phyloP scores from a whole-genome alignment of 1,140 invertebrate species.

The Drosophila watanabei region DNA sequence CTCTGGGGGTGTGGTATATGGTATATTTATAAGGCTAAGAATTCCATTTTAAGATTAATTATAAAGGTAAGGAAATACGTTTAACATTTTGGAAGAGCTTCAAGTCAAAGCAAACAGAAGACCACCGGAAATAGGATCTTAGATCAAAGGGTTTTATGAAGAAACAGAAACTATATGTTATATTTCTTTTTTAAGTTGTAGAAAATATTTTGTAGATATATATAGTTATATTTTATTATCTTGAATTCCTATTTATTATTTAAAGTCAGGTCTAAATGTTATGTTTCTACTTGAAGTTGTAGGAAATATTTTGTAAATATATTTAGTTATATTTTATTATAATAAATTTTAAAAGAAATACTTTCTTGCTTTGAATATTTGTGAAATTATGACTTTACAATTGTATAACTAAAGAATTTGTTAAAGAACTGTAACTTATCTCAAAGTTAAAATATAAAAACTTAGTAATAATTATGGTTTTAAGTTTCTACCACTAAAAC shows the following conservation, averaged over 20 bases:
- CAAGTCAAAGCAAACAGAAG: conserved; percentile 1
- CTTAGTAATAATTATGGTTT: not conserved
- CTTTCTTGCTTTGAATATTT: not conserved
- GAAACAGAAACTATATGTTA: not conserved
- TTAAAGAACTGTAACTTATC: too few species aligned
- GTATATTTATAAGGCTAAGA: conserved; percentile 10
- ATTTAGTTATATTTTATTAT: too few species aligned
- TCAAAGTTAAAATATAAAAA: not conserved
- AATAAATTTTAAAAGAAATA: too few species aligned
- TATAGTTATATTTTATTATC: too few species aligned
- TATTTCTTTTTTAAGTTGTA: not conserved
- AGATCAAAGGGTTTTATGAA: not conserved
- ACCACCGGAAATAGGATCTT: not conserved
- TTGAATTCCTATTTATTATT: too few species aligned
- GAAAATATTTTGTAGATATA: not conserved
- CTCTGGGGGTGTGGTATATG: not conserved
- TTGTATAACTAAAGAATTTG: not conserved
- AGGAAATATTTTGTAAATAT: not conserved
- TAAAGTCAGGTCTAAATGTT: too few species aligned
- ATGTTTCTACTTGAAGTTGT: not conserved
- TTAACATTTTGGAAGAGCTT: not conserved
- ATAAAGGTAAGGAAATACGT: not conserved
- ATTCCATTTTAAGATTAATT: conserved; percentile 11
- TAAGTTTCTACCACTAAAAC: not conserved
- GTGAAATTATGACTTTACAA: not conserved